phyloP scores from a whole-genome alignment of 2,113 vertebrate genomes.

The Poeciliopsis prolifica region DNA sequence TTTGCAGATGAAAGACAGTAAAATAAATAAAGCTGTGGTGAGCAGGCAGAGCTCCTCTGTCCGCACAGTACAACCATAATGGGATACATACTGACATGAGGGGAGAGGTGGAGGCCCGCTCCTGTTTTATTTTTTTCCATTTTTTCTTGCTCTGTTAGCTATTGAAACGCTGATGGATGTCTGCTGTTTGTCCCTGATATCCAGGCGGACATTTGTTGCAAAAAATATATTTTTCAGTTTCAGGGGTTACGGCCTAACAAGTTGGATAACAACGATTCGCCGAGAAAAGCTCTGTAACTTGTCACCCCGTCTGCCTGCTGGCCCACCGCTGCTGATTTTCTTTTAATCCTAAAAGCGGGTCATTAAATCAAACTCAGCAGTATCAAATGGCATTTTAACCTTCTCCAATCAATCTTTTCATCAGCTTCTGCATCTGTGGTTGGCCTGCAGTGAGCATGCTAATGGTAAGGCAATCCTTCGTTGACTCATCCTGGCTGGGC shows the following conservation, averaged over 20 bases:
- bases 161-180: slow-evolving; percentile 52
- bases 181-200: slow-evolving; percentile 31
- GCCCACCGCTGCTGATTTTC: slow-evolving; percentile 40
- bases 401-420: slow-evolving; percentile 73
- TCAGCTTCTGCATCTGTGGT: slow-evolving; percentile 65
- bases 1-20: slow-evolving; percentile 79
- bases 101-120: slow-evolving; percentile 52
- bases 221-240: slow-evolving; percentile 30
- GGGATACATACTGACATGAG: slow-evolving; percentile 70
- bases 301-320: slow-evolving; percentile 32
- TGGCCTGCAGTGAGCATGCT: slow-evolving; percentile 66
- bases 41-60: slow-evolving; percentile 70
- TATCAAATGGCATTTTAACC: slow-evolving; percentile 74
- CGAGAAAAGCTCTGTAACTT: slow-evolving; percentile 52
- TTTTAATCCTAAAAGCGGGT: slow-evolving; percentile 61
- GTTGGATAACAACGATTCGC: slow-evolving; percentile 41
- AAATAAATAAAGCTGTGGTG: slow-evolving; percentile 79
- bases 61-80: slow-evolving; percentile 71
- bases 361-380: slow-evolving; percentile 61
- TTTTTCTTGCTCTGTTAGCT: slow-evolving; percentile 30
- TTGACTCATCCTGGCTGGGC: slow-evolving; percentile 69
- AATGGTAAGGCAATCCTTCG: slow-evolving; percentile 78
- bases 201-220: slow-evolving; percentile 19
- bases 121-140: slow-evolving; percentile 39
- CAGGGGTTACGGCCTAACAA: slow-evolving; percentile 23